These are phyloP conservation scores for Vidua macroura DNA, from an alignment of 2,113 vertebrate genomes.

Conservation along the genomic window DNA sequence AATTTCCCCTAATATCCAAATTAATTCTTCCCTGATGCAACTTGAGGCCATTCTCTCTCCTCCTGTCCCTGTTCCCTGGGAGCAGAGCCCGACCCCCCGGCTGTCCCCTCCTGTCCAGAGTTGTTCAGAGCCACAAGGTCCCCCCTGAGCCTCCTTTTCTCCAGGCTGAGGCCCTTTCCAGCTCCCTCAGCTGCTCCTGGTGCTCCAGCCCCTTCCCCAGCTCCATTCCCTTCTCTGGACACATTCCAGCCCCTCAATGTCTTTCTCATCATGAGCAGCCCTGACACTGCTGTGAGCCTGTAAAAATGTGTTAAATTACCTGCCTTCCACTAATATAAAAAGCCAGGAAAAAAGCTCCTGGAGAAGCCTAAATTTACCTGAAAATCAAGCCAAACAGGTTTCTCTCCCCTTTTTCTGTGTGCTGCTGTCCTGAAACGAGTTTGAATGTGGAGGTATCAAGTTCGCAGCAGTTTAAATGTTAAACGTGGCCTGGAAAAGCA, in stretches of 20 bases:
- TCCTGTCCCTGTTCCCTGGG: background rate
- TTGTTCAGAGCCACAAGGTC: background rate
- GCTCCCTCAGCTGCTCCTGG: background rate
- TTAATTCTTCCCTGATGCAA: accelerated
- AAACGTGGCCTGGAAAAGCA: background rate
- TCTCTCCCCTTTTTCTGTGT: background rate
- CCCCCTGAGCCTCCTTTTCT: background rate
- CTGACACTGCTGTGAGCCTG: background rate
- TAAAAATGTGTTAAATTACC: background rate
- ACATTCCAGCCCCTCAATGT: background rate
- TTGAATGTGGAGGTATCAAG: background rate
- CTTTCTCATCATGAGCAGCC: background rate
- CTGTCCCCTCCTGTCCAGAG: background rate
- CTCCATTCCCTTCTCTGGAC: background rate
- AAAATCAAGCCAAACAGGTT: slow-evolving; percentile 35
- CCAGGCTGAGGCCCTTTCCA: background rate
- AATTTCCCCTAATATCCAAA: background rate
- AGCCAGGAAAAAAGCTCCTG: background rate
- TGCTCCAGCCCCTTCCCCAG: background rate
- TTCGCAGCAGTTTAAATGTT: background rate
- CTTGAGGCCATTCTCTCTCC: accelerated
- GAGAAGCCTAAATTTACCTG: background rate
- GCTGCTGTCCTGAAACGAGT: background rate
- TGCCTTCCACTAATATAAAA: background rate
- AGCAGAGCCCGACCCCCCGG: accelerated